Evolutionary conservation across 2,113 vertebrate genomes (phyloP).

Genomic region (Dicerorhinus sumatrensis): DNA sequence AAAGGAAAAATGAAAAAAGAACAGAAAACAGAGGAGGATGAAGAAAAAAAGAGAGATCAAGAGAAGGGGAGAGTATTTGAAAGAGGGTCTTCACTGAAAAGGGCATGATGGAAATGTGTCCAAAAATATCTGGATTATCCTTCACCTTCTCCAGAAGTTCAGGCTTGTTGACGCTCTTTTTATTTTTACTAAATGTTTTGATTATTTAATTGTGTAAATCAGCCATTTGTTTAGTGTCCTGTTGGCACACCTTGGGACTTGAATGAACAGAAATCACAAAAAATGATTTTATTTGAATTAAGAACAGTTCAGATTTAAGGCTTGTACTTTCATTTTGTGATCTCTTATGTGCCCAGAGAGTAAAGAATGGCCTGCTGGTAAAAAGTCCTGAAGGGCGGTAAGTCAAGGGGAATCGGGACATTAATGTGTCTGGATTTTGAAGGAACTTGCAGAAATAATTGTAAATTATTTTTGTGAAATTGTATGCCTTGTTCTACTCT

Average conservation of each 20-base stretch:
- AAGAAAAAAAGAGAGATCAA: not conserved
- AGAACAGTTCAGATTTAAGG: constrained; percentile 6
- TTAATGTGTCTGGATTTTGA: constrained; percentile 29
- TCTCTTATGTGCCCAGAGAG: not conserved
- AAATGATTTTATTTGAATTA: constrained; percentile 15
- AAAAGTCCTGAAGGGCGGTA: not conserved
- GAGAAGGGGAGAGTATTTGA: not conserved
- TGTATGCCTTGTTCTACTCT: not conserved
- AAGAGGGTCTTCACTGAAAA: not conserved
- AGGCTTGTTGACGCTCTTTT: not conserved
- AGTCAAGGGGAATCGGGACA: constrained; percentile 18
- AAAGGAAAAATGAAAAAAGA: not conserved
- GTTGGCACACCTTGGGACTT: not conserved
- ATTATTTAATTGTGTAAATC: not conserved
- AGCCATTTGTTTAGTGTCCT: not conserved
- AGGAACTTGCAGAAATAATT: constrained; percentile 53
- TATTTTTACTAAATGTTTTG: not conserved
- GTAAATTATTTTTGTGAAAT: constrained; percentile 47
- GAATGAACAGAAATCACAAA: not conserved
- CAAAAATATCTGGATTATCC: not conserved
- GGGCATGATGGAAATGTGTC: not conserved
- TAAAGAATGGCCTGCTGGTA: not conserved
- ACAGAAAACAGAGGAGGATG: not conserved
- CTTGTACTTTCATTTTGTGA: not conserved
- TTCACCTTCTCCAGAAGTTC: not conserved